phyloP scores from a whole-genome alignment of 2,888 invertebrate species.

The Rhopalosiphum nymphaeae region DNA sequence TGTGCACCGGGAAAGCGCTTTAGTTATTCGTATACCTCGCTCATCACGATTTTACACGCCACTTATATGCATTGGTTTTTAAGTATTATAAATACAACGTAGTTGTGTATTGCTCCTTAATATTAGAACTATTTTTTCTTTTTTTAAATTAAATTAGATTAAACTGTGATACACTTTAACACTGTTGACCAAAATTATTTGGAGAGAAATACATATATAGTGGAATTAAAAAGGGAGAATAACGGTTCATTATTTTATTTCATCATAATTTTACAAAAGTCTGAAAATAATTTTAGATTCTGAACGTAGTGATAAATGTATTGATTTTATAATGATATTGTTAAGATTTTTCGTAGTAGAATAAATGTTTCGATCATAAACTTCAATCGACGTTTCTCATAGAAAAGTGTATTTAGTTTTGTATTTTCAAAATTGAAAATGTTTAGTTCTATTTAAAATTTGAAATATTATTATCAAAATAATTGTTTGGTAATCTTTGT shows the following conservation, averaged over 20 bases:
- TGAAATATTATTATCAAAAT: no score
- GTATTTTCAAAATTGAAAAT: no score
- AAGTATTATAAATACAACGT: neutral
- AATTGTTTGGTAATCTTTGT: no score
- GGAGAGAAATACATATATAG: neutral
- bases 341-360: no score
- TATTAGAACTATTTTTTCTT: neutral
- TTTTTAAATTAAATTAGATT: neutral
- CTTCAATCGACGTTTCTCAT: no score
- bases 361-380: no score
- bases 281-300: neutral
- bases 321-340: no score
- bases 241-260: neutral
- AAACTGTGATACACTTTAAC: neutral
- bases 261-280: neutral
- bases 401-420: no score
- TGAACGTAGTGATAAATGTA: no score
- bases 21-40: neutral
- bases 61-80: neutral
- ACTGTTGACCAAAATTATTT: neutral
- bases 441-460: no score
- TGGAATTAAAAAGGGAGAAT: neutral
- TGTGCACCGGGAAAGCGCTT: neutral
- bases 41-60: neutral
- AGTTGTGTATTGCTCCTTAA: neutral